Evolutionary conservation across 2,113 vertebrate species (phyloP).

Genomic region (Sitta europaea): DNA sequence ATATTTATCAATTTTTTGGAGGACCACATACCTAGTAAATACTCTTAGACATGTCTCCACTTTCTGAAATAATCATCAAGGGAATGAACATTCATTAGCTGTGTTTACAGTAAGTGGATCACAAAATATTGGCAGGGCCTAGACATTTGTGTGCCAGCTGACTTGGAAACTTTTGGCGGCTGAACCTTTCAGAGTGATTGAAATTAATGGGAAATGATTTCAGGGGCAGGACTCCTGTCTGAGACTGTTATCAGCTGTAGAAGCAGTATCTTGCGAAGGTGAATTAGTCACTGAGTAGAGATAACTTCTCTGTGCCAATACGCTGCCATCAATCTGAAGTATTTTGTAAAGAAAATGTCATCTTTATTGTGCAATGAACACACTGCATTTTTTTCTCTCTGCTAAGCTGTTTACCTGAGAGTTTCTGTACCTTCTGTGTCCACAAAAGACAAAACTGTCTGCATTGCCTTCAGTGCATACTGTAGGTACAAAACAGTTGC

Average conservation of each 20-base stretch:
- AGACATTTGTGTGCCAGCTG: constrained; percentile 9
- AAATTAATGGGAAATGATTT: constrained; percentile 39
- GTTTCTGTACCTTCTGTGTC: neutral
- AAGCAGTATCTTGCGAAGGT: neutral
- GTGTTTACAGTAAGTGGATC: constrained; percentile 54
- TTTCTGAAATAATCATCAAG: constrained; percentile 38
- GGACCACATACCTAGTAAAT: neutral
- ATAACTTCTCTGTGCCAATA: neutral
- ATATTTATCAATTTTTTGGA: neutral
- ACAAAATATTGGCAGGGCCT: constrained; percentile 29
- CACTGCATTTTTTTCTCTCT: neutral
- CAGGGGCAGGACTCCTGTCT: neutral
- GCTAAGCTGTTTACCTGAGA: neutral
- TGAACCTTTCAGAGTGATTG: constrained; percentile 31
- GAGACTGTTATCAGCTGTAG: neutral
- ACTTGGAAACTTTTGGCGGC: constrained; percentile 32
- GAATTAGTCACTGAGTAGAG: constrained; percentile 2
- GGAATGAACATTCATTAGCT: constrained; percentile 36
- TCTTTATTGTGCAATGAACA: neutral
- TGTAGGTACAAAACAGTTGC: neutral
- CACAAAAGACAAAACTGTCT: neutral
- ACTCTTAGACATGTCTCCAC: neutral
- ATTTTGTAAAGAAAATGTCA: neutral
- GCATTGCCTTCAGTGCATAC: neutral
- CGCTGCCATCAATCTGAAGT: neutral